These are phyloP conservation scores for Umimayanthus chanpuru DNA, from an alignment of 92 coral and sea anemone species.

Conservation along the genomic window DNA sequence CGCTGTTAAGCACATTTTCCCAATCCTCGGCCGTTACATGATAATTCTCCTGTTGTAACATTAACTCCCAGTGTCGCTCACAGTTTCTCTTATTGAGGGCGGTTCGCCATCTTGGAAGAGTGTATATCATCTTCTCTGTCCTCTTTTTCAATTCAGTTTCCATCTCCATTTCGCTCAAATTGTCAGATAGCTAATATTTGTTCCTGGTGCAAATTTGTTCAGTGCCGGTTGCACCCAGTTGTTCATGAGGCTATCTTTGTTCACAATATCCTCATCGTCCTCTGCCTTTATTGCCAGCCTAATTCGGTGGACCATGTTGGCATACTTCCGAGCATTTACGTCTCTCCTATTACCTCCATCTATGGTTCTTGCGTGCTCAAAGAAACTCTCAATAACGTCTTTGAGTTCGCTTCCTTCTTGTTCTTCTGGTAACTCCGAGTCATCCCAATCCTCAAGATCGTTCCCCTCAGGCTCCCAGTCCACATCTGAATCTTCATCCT, in stretches of 20 bases:
- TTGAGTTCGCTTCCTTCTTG: conserved; percentile 6
- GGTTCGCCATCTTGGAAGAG: conserved; percentile 7
- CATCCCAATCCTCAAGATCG: conserved; percentile 6
- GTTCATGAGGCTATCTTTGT: conserved; percentile 5
- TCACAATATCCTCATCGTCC: conserved; percentile 6
- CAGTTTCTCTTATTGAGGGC: conserved; percentile 6
- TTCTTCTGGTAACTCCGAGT: conserved; percentile 6
- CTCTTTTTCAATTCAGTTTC: conserved; percentile 3
- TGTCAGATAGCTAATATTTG: conserved; percentile 3
- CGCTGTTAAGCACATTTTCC: conserved; percentile 6
- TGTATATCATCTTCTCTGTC: conserved; percentile 4
- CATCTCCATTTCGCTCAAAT: conserved; percentile 5
- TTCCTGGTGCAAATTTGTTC: conserved; percentile 5
- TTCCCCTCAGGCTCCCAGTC: conserved; percentile 9
- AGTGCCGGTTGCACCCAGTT: conserved; percentile 8
- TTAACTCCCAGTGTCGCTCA: conserved; percentile 6
- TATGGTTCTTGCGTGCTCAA: conserved; percentile 6
- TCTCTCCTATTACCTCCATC: conserved; percentile 6
- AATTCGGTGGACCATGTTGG: conserved; percentile 6
- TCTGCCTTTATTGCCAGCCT: conserved; percentile 6
- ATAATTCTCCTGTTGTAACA: conserved; percentile 3
- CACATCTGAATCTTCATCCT: conserved; percentile 5
- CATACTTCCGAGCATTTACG: conserved; percentile 6
- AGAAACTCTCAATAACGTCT: conserved; percentile 4
- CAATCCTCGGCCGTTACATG: conserved; percentile 7